Base-by-base conservation (phyloP, 2,113 vertebrate species). In the Corythornis vintsioides region DNA sequence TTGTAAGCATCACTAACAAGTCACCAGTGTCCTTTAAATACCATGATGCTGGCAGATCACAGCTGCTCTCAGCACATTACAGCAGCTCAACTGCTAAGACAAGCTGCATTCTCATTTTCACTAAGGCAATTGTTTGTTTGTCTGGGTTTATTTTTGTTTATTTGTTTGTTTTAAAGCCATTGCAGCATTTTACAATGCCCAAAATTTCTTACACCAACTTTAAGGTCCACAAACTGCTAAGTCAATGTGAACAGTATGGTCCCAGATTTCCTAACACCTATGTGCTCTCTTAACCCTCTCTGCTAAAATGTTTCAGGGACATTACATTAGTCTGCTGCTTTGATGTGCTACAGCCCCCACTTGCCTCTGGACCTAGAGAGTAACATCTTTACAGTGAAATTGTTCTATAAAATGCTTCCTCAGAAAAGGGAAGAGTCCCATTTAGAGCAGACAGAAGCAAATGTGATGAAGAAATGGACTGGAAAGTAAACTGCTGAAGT, bases 1-100 rank as follows among this genome's bases (percentile, higher is more conserved):
- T 6, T 88, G 28, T 38, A 53, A 81, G 61, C 2, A 4, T 65
- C 65, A 83, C 0, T 76, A 55, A 69, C 60, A 73, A 85, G 56
- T 28, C 71, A 64, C 50, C 43, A 64, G 43, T 19, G 52, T 77
- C 80, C 72, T 86, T 61, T 64, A 52, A 86, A 75, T 19, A 71
- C 7, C 8, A 50, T 0, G 0, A 43, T 28, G 31, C n/a, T 61
- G 80, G 38, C 63, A 79, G 7, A 28, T 22, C 0, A 1, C 63
- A 95, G 56, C 33, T 83, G 47, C 72, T 76, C 42, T 84, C 52
- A 31, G 28, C 25, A 73, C 21, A 40, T 26, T 40, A 73, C 33
- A 85, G 75, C 21, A 72, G 74, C 63, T 89, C 50, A 76, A 38
- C 59, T 26, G 14, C 21, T 31, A 89, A n/a, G 10, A 60, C 10